A percentile compares a stretch with the other conserved stretches of the same genome.
Conservation (phyloP, 2,113 vertebrate genomes). For the Pogonocichla stellata region DNA sequence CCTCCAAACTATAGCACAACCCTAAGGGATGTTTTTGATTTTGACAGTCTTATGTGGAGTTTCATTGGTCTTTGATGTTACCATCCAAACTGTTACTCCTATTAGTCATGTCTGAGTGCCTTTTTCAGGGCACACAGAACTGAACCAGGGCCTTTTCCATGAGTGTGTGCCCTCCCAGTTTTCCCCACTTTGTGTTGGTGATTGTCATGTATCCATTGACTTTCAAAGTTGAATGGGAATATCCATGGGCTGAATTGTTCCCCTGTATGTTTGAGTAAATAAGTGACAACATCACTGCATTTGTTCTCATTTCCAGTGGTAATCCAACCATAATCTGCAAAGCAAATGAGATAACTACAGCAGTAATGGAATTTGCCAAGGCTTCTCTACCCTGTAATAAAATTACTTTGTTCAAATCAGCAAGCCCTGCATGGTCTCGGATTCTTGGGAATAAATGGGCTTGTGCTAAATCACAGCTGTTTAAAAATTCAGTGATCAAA, state of each 20-base stretch:
- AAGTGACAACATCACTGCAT: not conserved
- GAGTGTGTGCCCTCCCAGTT: not conserved
- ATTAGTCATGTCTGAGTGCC: not conserved
- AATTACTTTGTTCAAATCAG: conserved; percentile 18
- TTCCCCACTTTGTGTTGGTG: not conserved
- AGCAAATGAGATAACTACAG: conserved; percentile 11
- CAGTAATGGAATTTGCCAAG: conserved; percentile 37
- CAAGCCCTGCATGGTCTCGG: not conserved
- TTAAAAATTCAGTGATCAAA: not conserved
- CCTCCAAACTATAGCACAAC: not conserved
- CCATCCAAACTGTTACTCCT: not conserved
- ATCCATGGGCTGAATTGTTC: not conserved
- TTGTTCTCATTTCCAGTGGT: not conserved
- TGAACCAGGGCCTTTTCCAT: not conserved
- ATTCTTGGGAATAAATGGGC: not conserved
- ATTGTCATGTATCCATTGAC: not conserved
- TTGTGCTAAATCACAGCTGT: not conserved
- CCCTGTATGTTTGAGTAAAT: not conserved
- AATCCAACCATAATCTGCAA: conserved; percentile 1
- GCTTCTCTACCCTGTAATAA: conserved; percentile 2
- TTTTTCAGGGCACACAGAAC: not conserved
- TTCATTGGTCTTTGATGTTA: not conserved
- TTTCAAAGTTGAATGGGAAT: not conserved
- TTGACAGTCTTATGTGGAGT: not conserved
- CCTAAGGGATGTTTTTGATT: not conserved